phyloP scores from a whole-genome alignment of 2,113 vertebrate species.

The Sinocyclocheilus anophthalmus region DNA sequence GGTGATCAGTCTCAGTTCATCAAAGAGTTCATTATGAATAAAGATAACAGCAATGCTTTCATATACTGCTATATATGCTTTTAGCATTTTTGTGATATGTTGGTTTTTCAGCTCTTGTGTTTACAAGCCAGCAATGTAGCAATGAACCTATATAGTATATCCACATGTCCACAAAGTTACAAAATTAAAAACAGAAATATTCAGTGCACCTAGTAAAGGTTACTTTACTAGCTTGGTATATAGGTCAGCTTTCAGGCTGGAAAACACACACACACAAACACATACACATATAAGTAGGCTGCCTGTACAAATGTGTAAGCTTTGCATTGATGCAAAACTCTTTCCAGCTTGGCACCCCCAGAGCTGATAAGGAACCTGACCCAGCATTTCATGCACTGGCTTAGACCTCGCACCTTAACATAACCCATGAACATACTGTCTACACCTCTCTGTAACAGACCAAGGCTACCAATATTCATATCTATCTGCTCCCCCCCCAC shows the following conservation, averaged over 20 bases:
- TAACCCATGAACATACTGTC: not conserved
- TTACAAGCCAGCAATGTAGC: not conserved
- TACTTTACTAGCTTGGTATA: not conserved
- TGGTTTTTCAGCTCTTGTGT: not conserved
- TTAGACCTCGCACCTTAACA: not conserved
- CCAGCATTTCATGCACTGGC: not conserved
- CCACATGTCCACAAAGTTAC: not conserved
- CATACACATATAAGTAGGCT: constrained; percentile 1
- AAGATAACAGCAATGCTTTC: not conserved
- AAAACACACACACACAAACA: not conserved
- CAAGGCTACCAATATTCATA: not conserved
- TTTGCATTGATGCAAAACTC: not conserved
- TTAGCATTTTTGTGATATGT: not conserved
- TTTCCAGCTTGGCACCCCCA: not conserved
- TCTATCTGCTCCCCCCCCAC: too few relatives aligned
- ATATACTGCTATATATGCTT: not conserved
- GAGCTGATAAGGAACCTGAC: constrained; percentile 13
- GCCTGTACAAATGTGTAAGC: not conserved
- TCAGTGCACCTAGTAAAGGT: not conserved
- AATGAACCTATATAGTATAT: not conserved
- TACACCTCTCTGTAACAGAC: not conserved
- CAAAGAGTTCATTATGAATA: not conserved
- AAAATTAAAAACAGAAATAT: not conserved
- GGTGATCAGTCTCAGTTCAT: not conserved
- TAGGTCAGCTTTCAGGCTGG: not conserved